These are phyloP conservation scores for Hofmannophila pseudospretella DNA, from an alignment of 2,888 invertebrate genomes.

Conservation along the genomic window DNA sequence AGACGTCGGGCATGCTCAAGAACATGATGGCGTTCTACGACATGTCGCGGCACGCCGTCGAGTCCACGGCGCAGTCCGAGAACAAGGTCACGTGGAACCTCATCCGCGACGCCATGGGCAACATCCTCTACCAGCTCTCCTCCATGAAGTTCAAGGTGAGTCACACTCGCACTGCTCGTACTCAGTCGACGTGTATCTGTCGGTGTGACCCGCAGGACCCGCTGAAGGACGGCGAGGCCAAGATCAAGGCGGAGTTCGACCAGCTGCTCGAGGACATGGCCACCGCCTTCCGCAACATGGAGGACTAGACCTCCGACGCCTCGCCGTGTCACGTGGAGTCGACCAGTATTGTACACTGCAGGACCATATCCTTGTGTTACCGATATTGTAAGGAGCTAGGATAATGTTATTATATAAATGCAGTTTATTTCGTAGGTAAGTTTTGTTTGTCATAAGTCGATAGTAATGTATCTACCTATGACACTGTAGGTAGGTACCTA, in stretches of 20 bases:
- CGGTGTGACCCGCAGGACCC: constrained; percentile 88
- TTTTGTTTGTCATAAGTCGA: no score
- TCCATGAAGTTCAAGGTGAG: constrained; percentile 14
- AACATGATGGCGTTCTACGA: constrained; percentile 99
- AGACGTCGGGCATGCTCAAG: constrained; percentile 98
- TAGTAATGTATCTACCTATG: no score
- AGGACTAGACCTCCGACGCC: constrained; percentile 96
- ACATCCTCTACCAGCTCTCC: constrained; percentile 90
- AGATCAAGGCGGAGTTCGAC: constrained; percentile 98
- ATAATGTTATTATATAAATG: no score
- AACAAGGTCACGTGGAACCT: constrained; percentile 98
- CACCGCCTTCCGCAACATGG: constrained; percentile 97
- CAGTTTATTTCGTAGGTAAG: no score
- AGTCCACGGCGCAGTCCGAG: constrained; percentile 98
- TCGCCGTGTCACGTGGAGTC: no score
- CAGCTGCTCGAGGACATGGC: constrained; percentile 98
- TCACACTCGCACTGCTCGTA: no score
- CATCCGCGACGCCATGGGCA: constrained; percentile 98
- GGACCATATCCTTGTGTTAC: no score
- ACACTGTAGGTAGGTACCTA: no score
- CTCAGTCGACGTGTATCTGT: no score
- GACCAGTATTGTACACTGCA: no score
- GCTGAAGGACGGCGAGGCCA: constrained; percentile 97
- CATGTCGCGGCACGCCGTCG: constrained; percentile 97
- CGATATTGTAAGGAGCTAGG: no score